These are phyloP conservation scores for Cataglyphis livida DNA, from an alignment of 2,888 invertebrate genomes.

Conservation along the genomic window DNA sequence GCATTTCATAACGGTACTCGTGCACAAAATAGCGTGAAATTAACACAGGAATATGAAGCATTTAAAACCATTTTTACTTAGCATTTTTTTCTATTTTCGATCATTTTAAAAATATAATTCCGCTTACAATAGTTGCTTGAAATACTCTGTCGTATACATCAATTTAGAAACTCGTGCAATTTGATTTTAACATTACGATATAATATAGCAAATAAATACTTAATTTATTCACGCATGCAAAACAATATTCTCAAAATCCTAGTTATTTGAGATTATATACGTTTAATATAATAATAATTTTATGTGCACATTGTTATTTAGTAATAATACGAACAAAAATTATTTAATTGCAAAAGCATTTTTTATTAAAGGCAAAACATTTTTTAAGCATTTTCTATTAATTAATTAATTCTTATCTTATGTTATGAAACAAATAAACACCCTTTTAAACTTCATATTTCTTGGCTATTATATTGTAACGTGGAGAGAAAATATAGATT, in stretches of 20 bases:
- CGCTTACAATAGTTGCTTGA: neutral
- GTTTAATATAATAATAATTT: neutral
- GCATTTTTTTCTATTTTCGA: neutral
- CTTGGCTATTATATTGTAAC: neutral
- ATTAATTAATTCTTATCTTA: slow-evolving; percentile 7
- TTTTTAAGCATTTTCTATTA: neutral
- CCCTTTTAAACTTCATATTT: neutral
- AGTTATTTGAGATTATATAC: neutral
- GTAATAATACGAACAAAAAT: neutral
- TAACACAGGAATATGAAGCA: neutral
- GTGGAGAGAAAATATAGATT: neutral
- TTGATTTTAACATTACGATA: neutral
- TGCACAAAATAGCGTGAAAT: neutral
- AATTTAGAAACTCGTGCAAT: neutral
- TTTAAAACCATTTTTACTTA: neutral
- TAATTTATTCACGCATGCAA: neutral
- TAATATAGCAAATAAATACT: neutral
- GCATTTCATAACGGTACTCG: neutral
- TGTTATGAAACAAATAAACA: neutral
- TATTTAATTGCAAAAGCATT: neutral
- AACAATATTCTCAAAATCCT: neutral
- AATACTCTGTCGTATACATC: neutral
- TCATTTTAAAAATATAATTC: neutral
- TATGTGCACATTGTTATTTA: neutral
- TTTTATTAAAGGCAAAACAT: neutral